These are phyloP conservation scores for Microtus richardsoni DNA, from an alignment of 2,113 vertebrate species.

Conservation along the genomic window DNA sequence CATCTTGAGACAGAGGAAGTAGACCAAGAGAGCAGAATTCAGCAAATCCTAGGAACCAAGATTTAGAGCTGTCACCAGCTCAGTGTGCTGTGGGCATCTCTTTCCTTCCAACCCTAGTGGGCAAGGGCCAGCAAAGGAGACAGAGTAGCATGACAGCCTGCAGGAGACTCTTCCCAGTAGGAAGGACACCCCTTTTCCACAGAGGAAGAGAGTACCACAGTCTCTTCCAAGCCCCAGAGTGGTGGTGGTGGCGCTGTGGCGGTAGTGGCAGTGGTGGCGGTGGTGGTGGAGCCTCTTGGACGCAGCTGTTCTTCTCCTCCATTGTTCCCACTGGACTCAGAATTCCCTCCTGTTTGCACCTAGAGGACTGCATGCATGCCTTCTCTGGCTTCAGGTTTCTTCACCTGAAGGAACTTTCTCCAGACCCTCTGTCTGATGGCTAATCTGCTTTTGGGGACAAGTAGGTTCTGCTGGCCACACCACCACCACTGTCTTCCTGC, in stretches of 20 bases:
- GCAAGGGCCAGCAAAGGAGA: neutral
- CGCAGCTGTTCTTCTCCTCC: neutral
- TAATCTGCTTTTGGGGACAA: slow-evolving; percentile 54
- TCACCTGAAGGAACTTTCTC: neutral
- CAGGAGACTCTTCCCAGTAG: neutral
- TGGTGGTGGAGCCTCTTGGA: neutral
- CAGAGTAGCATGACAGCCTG: neutral
- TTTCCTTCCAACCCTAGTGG: neutral
- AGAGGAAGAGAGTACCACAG: no score
- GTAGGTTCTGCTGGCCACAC: neutral
- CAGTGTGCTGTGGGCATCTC: neutral
- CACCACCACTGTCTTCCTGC: neutral
- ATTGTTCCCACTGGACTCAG: neutral
- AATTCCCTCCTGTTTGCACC: neutral
- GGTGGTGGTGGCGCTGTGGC: neutral
- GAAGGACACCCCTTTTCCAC: neutral
- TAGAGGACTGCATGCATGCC: neutral
- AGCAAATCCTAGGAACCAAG: neutral
- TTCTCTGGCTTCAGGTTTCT: neutral
- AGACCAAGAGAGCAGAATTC: neutral
- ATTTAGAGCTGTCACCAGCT: neutral
- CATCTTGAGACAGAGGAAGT: neutral
- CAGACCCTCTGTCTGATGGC: neutral
- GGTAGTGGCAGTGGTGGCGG: rapidly evolving
- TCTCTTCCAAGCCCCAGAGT: neutral